These are phyloP conservation scores for Dolichoris vasculosae DNA, from an alignment of 1,140 invertebrate species.

Conservation along the genomic window DNA sequence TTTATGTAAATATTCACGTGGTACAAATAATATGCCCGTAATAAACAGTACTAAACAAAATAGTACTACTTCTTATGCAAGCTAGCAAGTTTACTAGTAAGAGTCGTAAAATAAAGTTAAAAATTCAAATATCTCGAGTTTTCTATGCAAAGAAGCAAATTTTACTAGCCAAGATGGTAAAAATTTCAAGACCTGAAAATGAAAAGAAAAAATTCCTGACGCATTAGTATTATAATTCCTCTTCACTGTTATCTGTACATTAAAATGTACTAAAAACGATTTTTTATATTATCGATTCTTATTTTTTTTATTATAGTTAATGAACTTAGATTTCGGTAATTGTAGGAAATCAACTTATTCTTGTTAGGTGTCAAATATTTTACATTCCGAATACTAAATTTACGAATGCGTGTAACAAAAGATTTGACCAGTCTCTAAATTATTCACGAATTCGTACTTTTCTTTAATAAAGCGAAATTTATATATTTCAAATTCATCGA, in stretches of 20 bases:
- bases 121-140: constrained; percentile 3
- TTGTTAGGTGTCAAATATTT: not conserved
- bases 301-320: not conserved
- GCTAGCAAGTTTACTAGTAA: constrained; percentile 10
- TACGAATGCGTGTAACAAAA: not conserved
- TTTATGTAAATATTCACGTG: not conserved
- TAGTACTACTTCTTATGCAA: not conserved
- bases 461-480: too few species aligned
- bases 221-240: not conserved
- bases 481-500: too few species aligned
- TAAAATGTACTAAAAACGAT: not conserved
- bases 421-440: too few species aligned
- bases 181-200: not conserved
- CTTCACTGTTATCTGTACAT: not conserved
- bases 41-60: not conserved
- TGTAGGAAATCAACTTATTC: too few species aligned
- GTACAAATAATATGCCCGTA: not conserved
- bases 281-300: not conserved
- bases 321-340: not conserved
- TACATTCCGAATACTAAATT: not conserved
- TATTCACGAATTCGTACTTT: too few species aligned
- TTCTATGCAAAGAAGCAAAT: not conserved
- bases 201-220: not conserved
- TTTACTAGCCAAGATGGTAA: constrained; percentile 17
- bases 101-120: constrained; percentile 17